phyloP scores from a whole-genome alignment of 1,140 invertebrate genomes.

The Brachystomella parvula region DNA sequence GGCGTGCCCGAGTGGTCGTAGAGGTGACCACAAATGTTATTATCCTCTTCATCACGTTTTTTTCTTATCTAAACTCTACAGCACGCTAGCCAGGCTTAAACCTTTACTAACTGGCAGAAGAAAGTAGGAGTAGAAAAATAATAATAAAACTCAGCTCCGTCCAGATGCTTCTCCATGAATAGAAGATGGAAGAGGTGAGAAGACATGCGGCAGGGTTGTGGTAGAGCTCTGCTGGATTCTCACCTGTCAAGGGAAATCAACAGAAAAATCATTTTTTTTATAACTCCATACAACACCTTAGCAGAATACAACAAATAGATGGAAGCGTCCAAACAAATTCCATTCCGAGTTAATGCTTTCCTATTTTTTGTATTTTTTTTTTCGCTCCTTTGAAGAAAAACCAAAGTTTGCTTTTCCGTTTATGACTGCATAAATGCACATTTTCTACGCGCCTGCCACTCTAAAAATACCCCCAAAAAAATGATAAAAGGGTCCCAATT shows the following conservation, averaged over 20 bases:
- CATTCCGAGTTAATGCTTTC: background rate
- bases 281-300: background rate
- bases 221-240: constrained; percentile 55
- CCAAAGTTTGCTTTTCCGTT: background rate
- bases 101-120: no score
- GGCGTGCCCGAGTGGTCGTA: no score
- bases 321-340: background rate
- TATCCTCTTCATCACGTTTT: no score
- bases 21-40: no score
- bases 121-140: constrained; percentile 2
- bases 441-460: background rate
- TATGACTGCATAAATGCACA: background rate
- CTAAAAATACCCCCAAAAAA: no score
- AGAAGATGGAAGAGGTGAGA: background rate
- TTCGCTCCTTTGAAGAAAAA: no score
- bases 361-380: no score
- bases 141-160: background rate
- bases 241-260: constrained; percentile 47
- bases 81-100: no score
- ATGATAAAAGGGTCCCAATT: no score
- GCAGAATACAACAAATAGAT: background rate
- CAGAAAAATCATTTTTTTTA: constrained; percentile 2
- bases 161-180: background rate
- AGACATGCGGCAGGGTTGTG: constrained; percentile 39
- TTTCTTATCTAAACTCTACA: no score